Evolutionary conservation across 2,113 vertebrate species (phyloP).

Genomic region (Panurus biarmicus): DNA sequence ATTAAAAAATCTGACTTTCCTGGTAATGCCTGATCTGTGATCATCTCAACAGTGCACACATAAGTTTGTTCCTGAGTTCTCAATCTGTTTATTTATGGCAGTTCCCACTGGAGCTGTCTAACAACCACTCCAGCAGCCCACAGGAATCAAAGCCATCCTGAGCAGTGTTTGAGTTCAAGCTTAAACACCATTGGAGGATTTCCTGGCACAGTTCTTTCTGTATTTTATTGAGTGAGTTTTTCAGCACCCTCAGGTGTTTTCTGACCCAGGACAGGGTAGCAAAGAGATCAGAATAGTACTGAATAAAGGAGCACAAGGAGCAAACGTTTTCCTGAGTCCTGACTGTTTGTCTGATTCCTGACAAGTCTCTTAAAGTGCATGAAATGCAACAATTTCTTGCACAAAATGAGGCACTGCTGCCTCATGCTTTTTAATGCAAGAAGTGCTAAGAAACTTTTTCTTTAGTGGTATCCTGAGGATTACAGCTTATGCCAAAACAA

Average conservation of each 20-base stretch:
- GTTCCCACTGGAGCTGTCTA: not conserved
- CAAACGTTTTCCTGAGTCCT: not conserved
- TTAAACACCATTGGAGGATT: rapidly evolving
- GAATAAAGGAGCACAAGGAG: rapidly evolving
- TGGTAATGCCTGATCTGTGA: not conserved
- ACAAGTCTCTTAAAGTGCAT: not conserved
- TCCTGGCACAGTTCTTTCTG: not conserved
- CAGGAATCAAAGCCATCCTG: not conserved
- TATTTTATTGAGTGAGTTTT: not conserved
- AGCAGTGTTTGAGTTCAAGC: not conserved
- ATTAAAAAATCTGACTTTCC: not conserved
- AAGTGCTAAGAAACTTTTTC: not conserved
- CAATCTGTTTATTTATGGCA: not conserved
- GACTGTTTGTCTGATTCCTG: not conserved
- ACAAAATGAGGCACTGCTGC: not conserved
- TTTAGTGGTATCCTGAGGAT: not conserved
- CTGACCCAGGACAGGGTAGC: not conserved
- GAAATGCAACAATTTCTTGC: not conserved
- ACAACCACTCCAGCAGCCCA: not conserved
- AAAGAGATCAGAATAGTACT: not conserved
- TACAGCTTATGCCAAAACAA: not conserved
- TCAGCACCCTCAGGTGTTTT: not conserved
- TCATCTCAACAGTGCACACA: not conserved
- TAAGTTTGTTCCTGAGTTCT: not conserved
- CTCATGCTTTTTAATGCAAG: not conserved